These are phyloP conservation scores for Synanthedon myopaeformis DNA, from an alignment of 2,888 invertebrate species.

Conservation along the genomic window DNA sequence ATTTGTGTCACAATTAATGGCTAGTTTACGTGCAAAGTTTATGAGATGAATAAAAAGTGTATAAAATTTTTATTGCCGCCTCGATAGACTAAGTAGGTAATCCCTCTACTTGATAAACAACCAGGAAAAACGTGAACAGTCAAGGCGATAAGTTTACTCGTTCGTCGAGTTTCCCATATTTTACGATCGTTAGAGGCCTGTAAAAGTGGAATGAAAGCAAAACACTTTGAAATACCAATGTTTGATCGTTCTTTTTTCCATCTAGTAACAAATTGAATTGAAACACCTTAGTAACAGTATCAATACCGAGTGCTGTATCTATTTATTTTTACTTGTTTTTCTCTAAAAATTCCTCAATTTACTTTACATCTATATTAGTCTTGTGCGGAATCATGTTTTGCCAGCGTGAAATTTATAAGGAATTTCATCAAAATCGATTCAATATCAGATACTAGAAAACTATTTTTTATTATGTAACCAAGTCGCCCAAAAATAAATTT, in stretches of 20 bases:
- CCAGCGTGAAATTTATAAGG: too few relatives aligned
- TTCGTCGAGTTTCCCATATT: slow-evolving; percentile 5
- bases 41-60: background rate
- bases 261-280: too few relatives aligned
- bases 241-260: too few relatives aligned
- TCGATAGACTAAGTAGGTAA: background rate
- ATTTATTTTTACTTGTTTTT: too few relatives aligned
- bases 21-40: background rate
- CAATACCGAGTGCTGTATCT: too few relatives aligned
- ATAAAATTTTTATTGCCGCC: background rate
- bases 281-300: too few relatives aligned
- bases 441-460: too few relatives aligned
- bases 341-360: background rate
- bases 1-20: background rate
- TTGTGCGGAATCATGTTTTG: too few relatives aligned
- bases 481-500: too few relatives aligned
- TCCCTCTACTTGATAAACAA: slow-evolving; percentile 7
- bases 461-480: too few relatives aligned
- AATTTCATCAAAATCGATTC: too few relatives aligned
- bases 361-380: background rate
- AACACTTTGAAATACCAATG: background rate
- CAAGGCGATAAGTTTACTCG: slow-evolving; percentile 11
- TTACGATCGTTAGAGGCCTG: slow-evolving; percentile 11
- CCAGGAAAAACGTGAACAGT: slow-evolving; percentile 13
- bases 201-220: slow-evolving; percentile 7